Conservation (phyloP, 2,888 invertebrate species). For the Ferdinandea cuprea region DNA sequence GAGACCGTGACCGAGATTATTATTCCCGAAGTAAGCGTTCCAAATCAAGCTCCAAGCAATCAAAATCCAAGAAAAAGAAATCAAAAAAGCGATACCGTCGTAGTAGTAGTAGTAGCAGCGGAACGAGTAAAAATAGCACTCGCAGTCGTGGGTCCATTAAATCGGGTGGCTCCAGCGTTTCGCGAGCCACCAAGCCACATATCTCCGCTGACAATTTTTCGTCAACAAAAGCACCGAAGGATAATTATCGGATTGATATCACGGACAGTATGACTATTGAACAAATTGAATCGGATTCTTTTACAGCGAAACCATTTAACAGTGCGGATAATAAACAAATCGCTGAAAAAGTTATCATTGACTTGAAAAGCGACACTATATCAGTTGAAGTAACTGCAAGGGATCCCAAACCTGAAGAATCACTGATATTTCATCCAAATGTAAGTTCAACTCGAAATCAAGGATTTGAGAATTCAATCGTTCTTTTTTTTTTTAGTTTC, state of each 20-base stretch:
- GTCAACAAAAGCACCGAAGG: neutral
- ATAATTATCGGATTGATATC: neutral
- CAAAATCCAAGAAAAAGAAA: slow-evolving; percentile 78
- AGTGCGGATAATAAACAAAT: slow-evolving; percentile 85
- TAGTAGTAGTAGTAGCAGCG: slow-evolving; percentile 79
- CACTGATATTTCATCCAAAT: slow-evolving; percentile 87
- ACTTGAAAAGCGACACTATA: slow-evolving; percentile 88
- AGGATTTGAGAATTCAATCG: neutral
- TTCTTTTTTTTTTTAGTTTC: slow-evolving; percentile 84
- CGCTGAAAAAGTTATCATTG: slow-evolving; percentile 86
- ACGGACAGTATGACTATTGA: slow-evolving; percentile 83
- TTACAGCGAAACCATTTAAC: slow-evolving; percentile 85
- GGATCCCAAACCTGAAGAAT: slow-evolving; percentile 82
- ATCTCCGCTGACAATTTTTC: slow-evolving; percentile 77
- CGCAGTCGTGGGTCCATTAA: slow-evolving; percentile 77
- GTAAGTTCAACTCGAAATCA: slow-evolving; percentile 83
- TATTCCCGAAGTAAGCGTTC: slow-evolving; percentile 76
- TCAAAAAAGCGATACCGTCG: slow-evolving; percentile 79
- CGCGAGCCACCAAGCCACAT: slow-evolving; percentile 75
- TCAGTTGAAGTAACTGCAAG: slow-evolving; percentile 85
- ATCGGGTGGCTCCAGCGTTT: slow-evolving; percentile 76
- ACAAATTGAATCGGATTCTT: slow-evolving; percentile 88
- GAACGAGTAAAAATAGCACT: slow-evolving; percentile 75
- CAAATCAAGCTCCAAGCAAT: slow-evolving; percentile 75
- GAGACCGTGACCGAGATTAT: slow-evolving; percentile 76